Evolutionary conservation across 2,797 vertebrate genomes (phyloP), one percentile per base, ranked within the genome.

Genomic region (Myoxocephalus aenaeus): DNA sequence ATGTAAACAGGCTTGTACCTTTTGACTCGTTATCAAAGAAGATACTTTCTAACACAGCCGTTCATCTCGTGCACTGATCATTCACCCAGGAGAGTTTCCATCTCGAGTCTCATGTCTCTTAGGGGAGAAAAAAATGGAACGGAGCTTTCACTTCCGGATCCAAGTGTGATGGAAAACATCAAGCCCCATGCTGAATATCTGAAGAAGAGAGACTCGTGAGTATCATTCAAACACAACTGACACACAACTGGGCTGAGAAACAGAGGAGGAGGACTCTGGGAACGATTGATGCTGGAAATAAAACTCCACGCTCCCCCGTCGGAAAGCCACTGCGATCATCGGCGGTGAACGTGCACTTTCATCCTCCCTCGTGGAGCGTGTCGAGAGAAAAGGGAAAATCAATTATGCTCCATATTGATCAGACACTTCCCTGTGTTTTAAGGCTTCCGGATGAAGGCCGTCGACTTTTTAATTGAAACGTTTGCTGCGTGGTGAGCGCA

Each of bases 381-480:
- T 57, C 18, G 42, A 42, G 58, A 65, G 46, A 67, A 57, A 48
- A 61, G 58, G 4, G 22, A 63, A 18, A 76, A 82, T 76, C 56
- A 81, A 73, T 71, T 54, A 44, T 63, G 66, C 75, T 51, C 44
- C n/a, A 1, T 75, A 86, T 81, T 77, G 80, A 89, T 89, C 54
- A 62, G 68, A 75, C 38, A 53, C 68, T 42, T 79, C 42, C 34
- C 3, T 57, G 48, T 77, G 42, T 72, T 78, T 75, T 48, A 69
- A 69, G 61, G 63, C 57, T 73, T 73, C 36, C 17, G 42, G 65
- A 72, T 70, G 44, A 81, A 73, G 40, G 48, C 63, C 3, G 64
- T 70, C 29, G 59, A 75, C 65, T 81, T 29, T 74, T 82, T 79
- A 80, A 87, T 81, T 85, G 68, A 82, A 86, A 84, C 77, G 56